These are phyloP conservation scores for Nesogale talazaci DNA, from an alignment of 2,113 vertebrate species.

Conservation along the genomic window DNA sequence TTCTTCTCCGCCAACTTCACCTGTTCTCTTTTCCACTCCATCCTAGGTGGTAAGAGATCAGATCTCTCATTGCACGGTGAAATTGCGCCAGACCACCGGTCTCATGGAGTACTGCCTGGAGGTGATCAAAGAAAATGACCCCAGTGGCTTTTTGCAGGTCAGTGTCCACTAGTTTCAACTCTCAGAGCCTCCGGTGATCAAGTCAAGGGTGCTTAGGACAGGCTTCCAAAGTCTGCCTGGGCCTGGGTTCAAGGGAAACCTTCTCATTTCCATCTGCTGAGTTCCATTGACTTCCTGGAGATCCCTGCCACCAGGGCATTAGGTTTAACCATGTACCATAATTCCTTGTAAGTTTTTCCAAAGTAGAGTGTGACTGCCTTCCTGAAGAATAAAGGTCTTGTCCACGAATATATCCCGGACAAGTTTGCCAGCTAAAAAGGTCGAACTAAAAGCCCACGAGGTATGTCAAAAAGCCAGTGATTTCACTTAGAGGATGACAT, in stretches of 20 bases:
- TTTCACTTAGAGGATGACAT: background rate
- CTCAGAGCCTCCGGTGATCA: background rate
- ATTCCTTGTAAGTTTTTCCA: conserved; percentile 9
- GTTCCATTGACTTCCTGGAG: background rate
- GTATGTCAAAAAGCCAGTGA: background rate
- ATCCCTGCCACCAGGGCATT: background rate
- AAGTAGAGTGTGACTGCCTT: conserved; percentile 6
- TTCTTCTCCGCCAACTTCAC: background rate
- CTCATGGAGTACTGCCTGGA: conserved; percentile 99
- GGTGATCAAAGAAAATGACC: conserved; percentile 99
- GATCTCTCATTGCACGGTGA: conserved; percentile 98
- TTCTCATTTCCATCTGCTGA: background rate
- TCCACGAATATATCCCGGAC: background rate
- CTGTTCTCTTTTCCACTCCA: background rate
- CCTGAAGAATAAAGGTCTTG: background rate
- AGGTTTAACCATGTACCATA: conserved; percentile 19
- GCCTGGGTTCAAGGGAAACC: background rate
- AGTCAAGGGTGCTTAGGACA: background rate
- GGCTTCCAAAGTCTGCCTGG: background rate
- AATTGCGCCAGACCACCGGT: conserved; percentile 97
- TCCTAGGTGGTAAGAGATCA: conserved; percentile 98
- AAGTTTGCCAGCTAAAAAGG: conserved; percentile 6
- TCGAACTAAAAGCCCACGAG: background rate
- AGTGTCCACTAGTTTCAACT: background rate
- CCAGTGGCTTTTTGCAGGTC: conserved; percentile 98